Conservation (phyloP, 2,888 invertebrate genomes). For the Arenicola marina region DNA sequence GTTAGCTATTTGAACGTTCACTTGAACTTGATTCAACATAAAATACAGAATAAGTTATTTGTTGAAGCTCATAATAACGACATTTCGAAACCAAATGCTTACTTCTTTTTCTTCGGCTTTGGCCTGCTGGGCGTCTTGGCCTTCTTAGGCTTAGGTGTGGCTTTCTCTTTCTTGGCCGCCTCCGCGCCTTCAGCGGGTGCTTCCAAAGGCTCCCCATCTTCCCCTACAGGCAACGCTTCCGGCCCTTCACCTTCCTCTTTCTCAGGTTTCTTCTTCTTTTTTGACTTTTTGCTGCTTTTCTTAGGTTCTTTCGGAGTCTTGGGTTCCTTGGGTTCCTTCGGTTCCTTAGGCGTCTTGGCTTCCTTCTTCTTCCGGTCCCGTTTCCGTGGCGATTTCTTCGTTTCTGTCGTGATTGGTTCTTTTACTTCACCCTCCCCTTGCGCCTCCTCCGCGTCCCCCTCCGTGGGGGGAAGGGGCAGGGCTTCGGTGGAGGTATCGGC, state of each 20-base stretch:
- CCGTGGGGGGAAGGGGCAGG: background rate
- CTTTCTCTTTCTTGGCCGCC: background rate
- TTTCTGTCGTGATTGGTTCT: background rate
- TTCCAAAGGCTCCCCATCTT: background rate
- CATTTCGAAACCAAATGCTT: too few species aligned
- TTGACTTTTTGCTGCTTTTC: constrained; percentile 11
- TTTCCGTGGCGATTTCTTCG: background rate
- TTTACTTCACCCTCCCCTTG: background rate
- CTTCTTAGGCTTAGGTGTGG: background rate
- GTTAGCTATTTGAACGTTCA: too few species aligned
- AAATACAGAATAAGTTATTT: too few species aligned
- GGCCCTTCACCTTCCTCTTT: constrained; percentile 4
- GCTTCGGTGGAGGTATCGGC: background rate
- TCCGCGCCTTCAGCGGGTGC: background rate
- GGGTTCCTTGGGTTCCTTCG: constrained; percentile 35
- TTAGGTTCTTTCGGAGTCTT: constrained; percentile 33
- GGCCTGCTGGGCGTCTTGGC: constrained; percentile 7
- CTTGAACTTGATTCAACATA: too few species aligned
- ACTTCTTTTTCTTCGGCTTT: constrained; percentile 41
- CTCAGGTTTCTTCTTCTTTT: constrained; percentile 19
- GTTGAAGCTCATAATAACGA: too few species aligned
- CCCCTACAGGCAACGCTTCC: background rate
- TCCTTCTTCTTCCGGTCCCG: constrained; percentile 33
- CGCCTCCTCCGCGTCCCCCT: background rate
- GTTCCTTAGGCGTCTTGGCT: constrained; percentile 33